Evolutionary conservation across 2,113 vertebrate species (phyloP), one percentile per base, ranked within the genome.

Genomic region (Psittacula cyanocephala): DNA sequence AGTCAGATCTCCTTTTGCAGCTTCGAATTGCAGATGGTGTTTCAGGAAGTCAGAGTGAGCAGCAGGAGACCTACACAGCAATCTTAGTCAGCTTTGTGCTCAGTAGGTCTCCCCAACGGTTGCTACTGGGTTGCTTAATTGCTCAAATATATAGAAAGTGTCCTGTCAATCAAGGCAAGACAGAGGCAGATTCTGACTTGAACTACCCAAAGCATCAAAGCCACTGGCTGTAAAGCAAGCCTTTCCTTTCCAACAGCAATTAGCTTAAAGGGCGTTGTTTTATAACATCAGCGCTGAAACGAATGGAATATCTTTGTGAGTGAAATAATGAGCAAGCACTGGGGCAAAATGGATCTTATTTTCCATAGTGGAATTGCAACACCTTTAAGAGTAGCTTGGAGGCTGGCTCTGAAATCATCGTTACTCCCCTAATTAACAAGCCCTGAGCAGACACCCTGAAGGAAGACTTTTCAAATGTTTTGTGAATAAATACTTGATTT

Each of bases 91-190:
- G 81, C 62, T 89, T 72, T 83, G 46, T 88, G 89, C 91, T 83
- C 88, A 39, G 77, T 33, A 63, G 93, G 43, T 88, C 88, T 97
- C 81, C 86, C 88, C 76, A 60, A 68, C 52, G 78, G 90, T 93
- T 96, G 89, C 87, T 87, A 76, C 74, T 75, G 83, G 78, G 67
- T 77, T 97, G 89, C 81, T 93, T 95, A 82, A 89, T 82, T 96
- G 93, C 97, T 95, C 94, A 78, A 67, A 98, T 98, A 98, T 98
- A 98, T 98, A 98, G 97, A 53, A 85, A 96, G 86, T 65, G 91
- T 77, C 95, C 88, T 97, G 97, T 97, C 97, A 98, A 84, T 98
- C 98, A 98, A 93, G 93, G 84, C 64, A 92, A 93, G 93, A 95
- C 71, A 77, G 91, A 97, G 96, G 95, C 98, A 97, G 95, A 98